A percentile compares a stretch with the other conserved stretches of the same genome.
Evolutionary conservation across 64 coral and sea anemone genomes (phyloP).

Genomic region (Stichodactyla mertensii): DNA sequence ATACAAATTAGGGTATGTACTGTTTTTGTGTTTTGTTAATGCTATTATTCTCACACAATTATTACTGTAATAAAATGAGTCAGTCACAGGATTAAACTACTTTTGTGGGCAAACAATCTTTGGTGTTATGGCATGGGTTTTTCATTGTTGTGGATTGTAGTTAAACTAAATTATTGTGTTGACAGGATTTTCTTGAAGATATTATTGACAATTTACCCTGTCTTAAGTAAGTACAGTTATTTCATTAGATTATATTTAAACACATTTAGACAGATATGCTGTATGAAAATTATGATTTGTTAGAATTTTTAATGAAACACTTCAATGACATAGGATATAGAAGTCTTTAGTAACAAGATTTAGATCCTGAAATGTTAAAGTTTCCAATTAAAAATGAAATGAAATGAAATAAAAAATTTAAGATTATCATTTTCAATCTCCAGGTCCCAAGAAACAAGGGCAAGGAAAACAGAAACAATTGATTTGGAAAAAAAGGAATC

Average conservation of each 20-base stretch:
- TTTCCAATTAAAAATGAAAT: too few species aligned
- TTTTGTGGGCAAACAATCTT: not conserved
- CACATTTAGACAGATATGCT: not conserved
- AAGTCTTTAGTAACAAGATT: too few species aligned
- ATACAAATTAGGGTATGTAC: too few species aligned
- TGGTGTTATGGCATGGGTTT: not conserved
- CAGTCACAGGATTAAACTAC: not conserved
- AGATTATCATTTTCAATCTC: not conserved
- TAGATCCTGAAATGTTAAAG: too few species aligned
- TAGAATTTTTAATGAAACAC: too few species aligned
- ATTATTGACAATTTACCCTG: slow-evolving; percentile 65
- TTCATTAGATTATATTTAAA: not conserved
- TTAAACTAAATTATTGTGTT: not conserved
- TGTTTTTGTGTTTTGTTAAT: too few species aligned
- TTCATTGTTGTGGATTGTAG: not conserved
- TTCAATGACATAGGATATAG: too few species aligned
- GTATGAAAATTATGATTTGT: not conserved
- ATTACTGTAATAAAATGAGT: not conserved
- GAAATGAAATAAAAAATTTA: too few species aligned
- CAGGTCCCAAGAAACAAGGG: not conserved
- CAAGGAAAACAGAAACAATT: not conserved
- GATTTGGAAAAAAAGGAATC: not conserved
- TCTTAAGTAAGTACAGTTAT: slow-evolving; percentile 37
- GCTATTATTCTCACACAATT: not conserved
- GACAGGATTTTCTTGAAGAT: slow-evolving; percentile 65